A percentile compares a stretch with the other conserved stretches of the same genome.
Conservation (phyloP, 2,113 vertebrate species). For the Spheniscus mendiculus region DNA sequence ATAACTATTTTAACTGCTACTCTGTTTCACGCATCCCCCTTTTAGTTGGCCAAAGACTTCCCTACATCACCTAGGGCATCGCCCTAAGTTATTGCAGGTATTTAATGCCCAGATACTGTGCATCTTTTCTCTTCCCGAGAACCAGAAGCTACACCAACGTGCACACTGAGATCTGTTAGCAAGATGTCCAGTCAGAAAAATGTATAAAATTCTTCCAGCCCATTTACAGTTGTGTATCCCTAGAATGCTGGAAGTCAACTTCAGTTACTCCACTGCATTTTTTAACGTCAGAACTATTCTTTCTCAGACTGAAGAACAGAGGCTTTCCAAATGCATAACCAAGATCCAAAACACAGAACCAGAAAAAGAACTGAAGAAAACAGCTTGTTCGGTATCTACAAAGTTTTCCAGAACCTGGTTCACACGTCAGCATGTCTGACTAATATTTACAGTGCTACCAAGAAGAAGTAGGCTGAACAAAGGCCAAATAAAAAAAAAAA, state of each 20-base stretch:
- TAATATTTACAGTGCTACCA: slow-evolving; percentile 1
- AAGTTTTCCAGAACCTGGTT: neutral
- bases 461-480: neutral
- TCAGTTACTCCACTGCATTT: neutral
- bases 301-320: neutral
- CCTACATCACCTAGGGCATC: neutral
- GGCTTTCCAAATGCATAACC: neutral
- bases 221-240: neutral
- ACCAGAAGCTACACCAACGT: neutral
- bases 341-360: neutral
- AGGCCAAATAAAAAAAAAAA: neutral
- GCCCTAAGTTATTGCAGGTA: neutral
- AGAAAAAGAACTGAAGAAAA: neutral
- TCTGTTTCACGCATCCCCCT: neutral
- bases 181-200: neutral
- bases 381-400: neutral
- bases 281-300: neutral
- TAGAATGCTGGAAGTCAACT: neutral
- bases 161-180: neutral
- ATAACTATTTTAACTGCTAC: neutral
- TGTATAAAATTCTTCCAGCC: neutral
- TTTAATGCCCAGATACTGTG: neutral
- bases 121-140: neutral
- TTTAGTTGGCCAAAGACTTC: neutral
- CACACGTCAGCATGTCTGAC: neutral